These are phyloP conservation scores for Marcusenius ussheri DNA, from an alignment of 2,113 vertebrate genomes.

Conservation along the genomic window DNA sequence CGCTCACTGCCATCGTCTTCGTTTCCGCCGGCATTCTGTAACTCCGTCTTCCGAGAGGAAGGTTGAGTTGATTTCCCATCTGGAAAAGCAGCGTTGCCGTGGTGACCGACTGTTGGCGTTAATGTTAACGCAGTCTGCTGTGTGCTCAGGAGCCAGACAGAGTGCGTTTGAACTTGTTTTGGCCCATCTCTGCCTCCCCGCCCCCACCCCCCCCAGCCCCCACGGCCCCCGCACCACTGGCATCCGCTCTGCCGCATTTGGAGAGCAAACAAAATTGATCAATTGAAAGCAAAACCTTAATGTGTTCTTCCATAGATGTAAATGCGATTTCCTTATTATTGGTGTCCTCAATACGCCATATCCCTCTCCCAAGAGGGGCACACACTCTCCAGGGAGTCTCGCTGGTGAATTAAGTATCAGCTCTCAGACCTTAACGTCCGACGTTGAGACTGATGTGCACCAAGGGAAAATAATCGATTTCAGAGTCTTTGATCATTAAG, in stretches of 20 bases:
- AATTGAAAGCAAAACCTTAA: background rate
- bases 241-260: background rate
- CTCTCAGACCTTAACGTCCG: slow-evolving; percentile 4
- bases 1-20: background rate
- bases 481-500: background rate
- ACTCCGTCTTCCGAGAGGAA: background rate
- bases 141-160: background rate
- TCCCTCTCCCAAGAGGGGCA: background rate
- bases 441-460: background rate
- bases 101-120: background rate
- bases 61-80: background rate
- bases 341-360: background rate
- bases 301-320: background rate
- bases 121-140: background rate
- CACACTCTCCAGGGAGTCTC: background rate
- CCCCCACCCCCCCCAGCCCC: background rate
- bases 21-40: background rate
- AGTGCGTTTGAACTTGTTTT: background rate
- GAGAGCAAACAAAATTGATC: background rate
- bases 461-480: background rate
- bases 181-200: background rate
- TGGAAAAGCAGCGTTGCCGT: background rate
- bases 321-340: background rate
- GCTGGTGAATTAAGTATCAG: background rate
- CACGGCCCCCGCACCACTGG: background rate